These are phyloP conservation scores for Opisthograptis luteolata DNA, from an alignment of 2,888 invertebrate species.

Conservation along the genomic window DNA sequence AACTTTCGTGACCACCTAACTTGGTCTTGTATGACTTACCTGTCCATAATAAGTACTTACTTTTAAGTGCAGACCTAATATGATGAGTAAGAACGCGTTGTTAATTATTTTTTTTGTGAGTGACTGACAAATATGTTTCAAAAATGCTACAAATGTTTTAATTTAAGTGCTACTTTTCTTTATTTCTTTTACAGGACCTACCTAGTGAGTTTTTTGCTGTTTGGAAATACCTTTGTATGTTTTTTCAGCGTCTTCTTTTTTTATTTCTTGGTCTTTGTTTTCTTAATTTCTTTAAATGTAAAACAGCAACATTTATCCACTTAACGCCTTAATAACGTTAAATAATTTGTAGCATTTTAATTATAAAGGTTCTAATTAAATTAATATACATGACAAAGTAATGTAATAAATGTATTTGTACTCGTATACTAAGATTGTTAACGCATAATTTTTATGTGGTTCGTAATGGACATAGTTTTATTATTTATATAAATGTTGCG, in stretches of 20 bases:
- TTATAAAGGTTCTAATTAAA: slow-evolving; percentile 39
- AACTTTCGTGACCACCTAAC: slow-evolving; percentile 48
- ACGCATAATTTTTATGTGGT: slow-evolving; percentile 69
- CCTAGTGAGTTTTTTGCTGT: neutral
- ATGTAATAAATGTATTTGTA: slow-evolving; percentile 48
- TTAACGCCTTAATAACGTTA: slow-evolving; percentile 28
- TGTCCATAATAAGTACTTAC: slow-evolving; percentile 6
- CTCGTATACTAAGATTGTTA: slow-evolving; percentile 61
- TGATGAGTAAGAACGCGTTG: slow-evolving; percentile 42
- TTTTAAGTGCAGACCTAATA: slow-evolving; percentile 25
- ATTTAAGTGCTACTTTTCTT: slow-evolving; percentile 19
- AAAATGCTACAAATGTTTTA: slow-evolving; percentile 54
- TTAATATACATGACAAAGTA: slow-evolving; percentile 59
- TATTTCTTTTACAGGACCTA: neutral
- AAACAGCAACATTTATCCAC: too few relatives aligned
- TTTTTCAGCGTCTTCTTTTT: neutral
- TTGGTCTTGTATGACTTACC: slow-evolving; percentile 4
- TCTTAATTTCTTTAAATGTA: neutral
- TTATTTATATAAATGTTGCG: slow-evolving; percentile 75
- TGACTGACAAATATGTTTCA: slow-evolving; percentile 46
- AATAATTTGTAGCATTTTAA: slow-evolving; percentile 31
- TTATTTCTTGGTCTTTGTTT: neutral
- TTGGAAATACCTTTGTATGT: too few relatives aligned
- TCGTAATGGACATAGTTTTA: slow-evolving; percentile 52
- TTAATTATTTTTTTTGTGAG: slow-evolving; percentile 48